Conservation (phyloP, 1,140 invertebrate genomes). For the Acromyrmex charruanus region DNA sequence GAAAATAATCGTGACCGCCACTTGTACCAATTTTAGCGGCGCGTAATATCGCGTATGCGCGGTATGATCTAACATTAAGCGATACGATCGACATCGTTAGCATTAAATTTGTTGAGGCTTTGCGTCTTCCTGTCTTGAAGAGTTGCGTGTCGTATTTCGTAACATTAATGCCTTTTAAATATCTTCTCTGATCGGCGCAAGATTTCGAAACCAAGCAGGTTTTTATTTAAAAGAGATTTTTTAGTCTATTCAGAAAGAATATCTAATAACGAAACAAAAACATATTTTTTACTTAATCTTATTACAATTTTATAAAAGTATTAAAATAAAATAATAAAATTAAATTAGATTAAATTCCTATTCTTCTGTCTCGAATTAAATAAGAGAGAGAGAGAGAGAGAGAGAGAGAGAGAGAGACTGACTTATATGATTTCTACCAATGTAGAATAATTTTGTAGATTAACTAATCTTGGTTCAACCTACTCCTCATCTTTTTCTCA, state of each 20-base stretch:
- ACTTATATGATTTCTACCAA: too few species aligned
- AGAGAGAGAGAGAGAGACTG: too few species aligned
- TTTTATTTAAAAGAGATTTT: not conserved
- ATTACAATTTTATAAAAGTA: too few species aligned
- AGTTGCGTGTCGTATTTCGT: not conserved
- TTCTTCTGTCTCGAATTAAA: too few species aligned
- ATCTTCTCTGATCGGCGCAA: not conserved
- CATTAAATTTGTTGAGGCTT: not conserved
- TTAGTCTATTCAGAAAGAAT: not conserved
- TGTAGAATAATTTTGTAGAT: too few species aligned
- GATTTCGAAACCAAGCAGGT: not conserved
- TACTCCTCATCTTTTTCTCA: too few species aligned
- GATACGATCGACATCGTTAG: conserved; percentile 19
- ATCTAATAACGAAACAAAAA: too few species aligned
- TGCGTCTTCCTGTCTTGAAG: not conserved
- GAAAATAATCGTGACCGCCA: conserved; percentile 53
- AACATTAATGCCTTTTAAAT: not conserved
- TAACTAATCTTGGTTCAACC: too few species aligned
- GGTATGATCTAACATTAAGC: not conserved
- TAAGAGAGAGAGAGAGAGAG: too few species aligned
- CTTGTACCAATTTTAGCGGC: conserved; percentile 53
- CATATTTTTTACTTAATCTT: too few species aligned
- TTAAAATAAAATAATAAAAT: too few species aligned
- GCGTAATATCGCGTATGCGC: not conserved
- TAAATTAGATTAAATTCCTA: too few species aligned